Base-by-base conservation (phyloP, 2,113 vertebrate genomes). In the Rhynchomys soricoides region DNA sequence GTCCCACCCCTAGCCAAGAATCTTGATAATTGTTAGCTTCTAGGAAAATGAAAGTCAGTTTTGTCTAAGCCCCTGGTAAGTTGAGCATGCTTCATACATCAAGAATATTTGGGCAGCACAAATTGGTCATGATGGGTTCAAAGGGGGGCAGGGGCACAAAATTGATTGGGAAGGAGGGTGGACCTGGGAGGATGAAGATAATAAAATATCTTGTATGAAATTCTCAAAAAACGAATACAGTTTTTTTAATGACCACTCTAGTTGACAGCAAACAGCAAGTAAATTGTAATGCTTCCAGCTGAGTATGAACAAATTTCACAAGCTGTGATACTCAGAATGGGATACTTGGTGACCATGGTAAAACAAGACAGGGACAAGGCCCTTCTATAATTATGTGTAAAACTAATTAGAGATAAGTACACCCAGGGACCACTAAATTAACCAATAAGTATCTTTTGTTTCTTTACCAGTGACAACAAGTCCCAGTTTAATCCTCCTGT, bases 331-430 rank as follows among this genome's bases (percentile, higher is more conserved):
- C 43, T 94, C 74, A 95, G 86, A 68, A 37, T 55, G 88, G 40
- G 70, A 52, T 37, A n/a, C 15, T 82, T 50, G n/a, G 7, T 52
- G 50, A 82, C 52, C 74, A 77, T 17, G 15, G 43, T 95, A 37
- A 94, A 94, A 85, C 15, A 86, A 89, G 31, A 75, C 19, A 93
- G 40, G 89, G 92, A 74, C 13, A 86, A 91, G n/a, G 70, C 19
- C 45, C 34, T 77, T 89, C 7, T 40, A 12, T 89, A 95, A 75
- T 93, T 64, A 52, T 88, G 55, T 70, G 37, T 90, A 91, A 89
- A 85, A 17, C 48, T 93, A 82, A 97, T 85, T 94, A 92, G n/a
- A 87, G 52, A 78, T 22, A 90, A 92, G 43, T 43, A 73, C 17
- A 90, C 6, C 57, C 29, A 71, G 50, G 24, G 64, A 93, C 75